Conservation (phyloP, 2,113 vertebrate genomes). For the Chaetura pelagica region DNA sequence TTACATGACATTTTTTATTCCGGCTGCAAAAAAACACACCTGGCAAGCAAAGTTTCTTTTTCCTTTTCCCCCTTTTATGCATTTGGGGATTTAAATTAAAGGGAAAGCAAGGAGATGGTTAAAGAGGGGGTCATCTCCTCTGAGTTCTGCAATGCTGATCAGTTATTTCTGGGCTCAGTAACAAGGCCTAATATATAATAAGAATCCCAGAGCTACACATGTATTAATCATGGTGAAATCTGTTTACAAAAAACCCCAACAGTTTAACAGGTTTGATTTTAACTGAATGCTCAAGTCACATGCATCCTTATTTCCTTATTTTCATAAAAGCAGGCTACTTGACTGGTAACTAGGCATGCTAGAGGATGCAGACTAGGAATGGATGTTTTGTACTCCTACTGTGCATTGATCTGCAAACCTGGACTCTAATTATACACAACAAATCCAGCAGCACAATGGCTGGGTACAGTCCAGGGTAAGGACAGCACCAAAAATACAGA, state of each 20-base stretch:
- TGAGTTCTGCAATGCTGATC: background rate
- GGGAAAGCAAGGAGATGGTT: background rate
- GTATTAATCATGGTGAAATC: background rate
- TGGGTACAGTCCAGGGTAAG: background rate
- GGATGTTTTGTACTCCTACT: background rate
- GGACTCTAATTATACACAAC: background rate
- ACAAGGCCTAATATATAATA: background rate
- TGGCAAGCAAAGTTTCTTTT: background rate
- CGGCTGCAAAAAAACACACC: constrained; percentile 7
- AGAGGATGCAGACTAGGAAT: background rate
- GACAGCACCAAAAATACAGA: background rate
- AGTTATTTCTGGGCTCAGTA: background rate
- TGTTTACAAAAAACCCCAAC: background rate
- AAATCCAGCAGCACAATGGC: background rate
- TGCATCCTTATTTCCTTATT: background rate
- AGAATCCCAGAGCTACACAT: background rate
- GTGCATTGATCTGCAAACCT: background rate
- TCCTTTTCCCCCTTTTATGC: background rate
- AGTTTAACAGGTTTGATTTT: background rate
- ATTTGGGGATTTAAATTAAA: constrained; percentile 6
- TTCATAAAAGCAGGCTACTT: background rate
- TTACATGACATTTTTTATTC: constrained; percentile 70
- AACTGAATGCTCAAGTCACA: background rate
- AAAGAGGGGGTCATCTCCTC: background rate
- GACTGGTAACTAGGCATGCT: background rate